Base-by-base conservation (phyloP, 2,888 invertebrate genomes). In the Cephus spinipes region DNA sequence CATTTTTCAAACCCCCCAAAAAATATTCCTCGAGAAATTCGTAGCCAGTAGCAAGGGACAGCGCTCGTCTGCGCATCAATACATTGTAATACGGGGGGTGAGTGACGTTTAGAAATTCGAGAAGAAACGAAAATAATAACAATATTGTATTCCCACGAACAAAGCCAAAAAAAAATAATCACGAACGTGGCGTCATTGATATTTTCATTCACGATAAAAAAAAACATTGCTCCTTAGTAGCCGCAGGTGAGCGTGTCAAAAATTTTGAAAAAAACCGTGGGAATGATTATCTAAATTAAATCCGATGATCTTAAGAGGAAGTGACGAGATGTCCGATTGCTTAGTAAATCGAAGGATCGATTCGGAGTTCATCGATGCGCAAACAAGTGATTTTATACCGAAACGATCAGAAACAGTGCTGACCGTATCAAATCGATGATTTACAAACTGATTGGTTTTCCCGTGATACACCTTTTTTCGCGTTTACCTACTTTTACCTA, bases 1-100 rank as follows among this genome's bases (percentile, higher is more conserved):
- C 87, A 87, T 89, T 89, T 90, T 89, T 89, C 89, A 87, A 85
- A 85, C 83, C 84, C 83, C 83, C 35, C 31, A 35, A 74, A 74
- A 74, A 32, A 74, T 31, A 33, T 74, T 74, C 35, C 74, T 31
- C 33, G 34, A 34, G 74, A 74, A 74, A 36, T 36, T 36, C 74
- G 71, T 71, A 32, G 71, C 32, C 31, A 33, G 71, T 71, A 55
- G 55, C 9, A 55, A 55, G 55, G 55, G 55, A 55, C 55, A 55
- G 55, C 55, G 23, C 55, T 55, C 55, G 23, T 55, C 55, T 1
- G 23, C 55, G 55, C 55, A 55, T 55, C 55, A 55, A 23, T 55
- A 55, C 55, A 55, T 55, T 55, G 55, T 23, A 55, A 23, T 55
- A 15, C 6, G 0, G 55, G 55, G 40, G 9, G 6, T 55, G 55